Evolutionary conservation across 2,888 invertebrate genomes (phyloP).

Genomic region (Noctua janthina): DNA sequence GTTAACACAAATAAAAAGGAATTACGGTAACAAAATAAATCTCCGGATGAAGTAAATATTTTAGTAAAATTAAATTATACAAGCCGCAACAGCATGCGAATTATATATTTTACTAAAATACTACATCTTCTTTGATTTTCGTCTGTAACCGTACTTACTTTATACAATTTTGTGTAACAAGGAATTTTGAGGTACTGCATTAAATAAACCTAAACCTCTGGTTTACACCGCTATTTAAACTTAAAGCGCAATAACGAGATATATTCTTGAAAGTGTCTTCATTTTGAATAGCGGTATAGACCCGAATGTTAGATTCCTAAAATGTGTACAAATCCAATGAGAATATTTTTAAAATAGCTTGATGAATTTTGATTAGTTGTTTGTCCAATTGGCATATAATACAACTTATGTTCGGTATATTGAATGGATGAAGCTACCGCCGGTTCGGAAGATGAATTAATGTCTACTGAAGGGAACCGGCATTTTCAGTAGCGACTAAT

Average conservation of each 20-base stretch:
- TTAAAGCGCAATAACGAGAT: neutral
- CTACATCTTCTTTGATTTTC: neutral
- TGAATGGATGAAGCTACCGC: slow-evolving; percentile 26
- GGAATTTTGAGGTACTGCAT: neutral
- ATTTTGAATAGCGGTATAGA: slow-evolving; percentile 9
- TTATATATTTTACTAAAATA: slow-evolving; percentile 23
- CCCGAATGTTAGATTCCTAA: neutral
- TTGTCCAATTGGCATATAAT: slow-evolving; percentile 16
- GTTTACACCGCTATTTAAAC: slow-evolving; percentile 1
- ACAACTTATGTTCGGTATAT: slow-evolving; percentile 6
- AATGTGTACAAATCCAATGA: slow-evolving; percentile 12
- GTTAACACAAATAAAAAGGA: slow-evolving; percentile 11
- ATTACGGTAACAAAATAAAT: slow-evolving; percentile 12
- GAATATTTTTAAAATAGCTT: slow-evolving; percentile 52
- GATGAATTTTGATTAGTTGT: slow-evolving; percentile 9
- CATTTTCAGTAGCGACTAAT: slow-evolving; percentile 21
- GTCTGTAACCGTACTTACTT: slow-evolving; percentile 4
- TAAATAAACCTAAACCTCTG: slow-evolving; percentile 8
- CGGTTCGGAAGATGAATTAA: slow-evolving; percentile 23
- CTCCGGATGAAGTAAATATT: neutral
- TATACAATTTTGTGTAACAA: slow-evolving; percentile 4
- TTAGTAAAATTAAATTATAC: slow-evolving; percentile 1
- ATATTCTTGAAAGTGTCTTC: neutral
- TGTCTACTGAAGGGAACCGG: slow-evolving; percentile 38
- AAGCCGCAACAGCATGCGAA: neutral